A percentile compares a stretch with the other conserved stretches of the same genome.
phyloP scores from a whole-genome alignment of 2,113 vertebrate species.

The Otocyon megalotis region DNA sequence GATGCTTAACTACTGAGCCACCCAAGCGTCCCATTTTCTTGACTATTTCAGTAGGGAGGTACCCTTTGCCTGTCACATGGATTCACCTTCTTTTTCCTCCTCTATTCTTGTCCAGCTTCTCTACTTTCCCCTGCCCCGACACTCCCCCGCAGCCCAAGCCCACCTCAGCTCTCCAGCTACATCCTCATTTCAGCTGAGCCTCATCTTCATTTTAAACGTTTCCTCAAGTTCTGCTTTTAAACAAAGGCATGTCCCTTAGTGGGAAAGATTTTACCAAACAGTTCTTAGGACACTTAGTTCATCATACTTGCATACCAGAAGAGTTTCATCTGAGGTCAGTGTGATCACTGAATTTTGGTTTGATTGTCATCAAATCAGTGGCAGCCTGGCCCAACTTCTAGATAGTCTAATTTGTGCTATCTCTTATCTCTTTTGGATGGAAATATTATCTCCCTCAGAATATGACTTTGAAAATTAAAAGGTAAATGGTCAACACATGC shows the following conservation, averaged over 20 bases:
- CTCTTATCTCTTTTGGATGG: background rate
- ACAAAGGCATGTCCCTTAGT: background rate
- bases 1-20: too few relatives aligned
- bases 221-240: background rate
- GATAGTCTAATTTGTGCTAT: background rate
- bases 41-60: background rate
- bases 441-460: background rate
- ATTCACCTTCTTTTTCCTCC: background rate
- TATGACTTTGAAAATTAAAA: conserved; percentile 38
- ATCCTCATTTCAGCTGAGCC: background rate
- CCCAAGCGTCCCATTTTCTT: background rate
- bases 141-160: too few relatives aligned
- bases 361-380: background rate
- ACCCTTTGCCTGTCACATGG: too few relatives aligned
- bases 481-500: background rate
- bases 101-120: background rate
- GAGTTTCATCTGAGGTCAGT: background rate
- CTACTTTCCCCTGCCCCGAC: background rate
- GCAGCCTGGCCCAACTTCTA: background rate
- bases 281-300: background rate
- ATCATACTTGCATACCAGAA: background rate
- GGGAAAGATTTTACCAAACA: background rate
- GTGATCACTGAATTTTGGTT: background rate
- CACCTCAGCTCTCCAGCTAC: background rate
- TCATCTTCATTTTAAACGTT: background rate